A percentile compares a stretch with the other conserved stretches of the same genome.
phyloP scores from a whole-genome alignment of 2,797 vertebrate genomes.

The Melanotaenia maccullochi region DNA sequence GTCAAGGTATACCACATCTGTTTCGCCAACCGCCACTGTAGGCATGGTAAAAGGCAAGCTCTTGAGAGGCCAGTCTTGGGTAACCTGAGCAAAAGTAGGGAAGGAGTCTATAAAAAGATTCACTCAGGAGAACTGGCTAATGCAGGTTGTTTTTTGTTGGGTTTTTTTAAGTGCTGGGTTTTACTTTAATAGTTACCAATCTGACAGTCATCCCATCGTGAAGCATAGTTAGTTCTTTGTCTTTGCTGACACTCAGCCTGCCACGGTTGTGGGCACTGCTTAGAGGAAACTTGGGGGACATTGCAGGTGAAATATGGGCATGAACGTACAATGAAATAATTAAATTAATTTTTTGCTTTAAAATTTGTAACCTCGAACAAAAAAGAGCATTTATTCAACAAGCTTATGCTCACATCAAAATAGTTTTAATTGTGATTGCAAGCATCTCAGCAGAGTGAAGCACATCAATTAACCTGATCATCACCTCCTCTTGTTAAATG shows the following conservation, averaged over 20 bases:
- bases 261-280: conserved; percentile 70
- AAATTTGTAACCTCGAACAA: neutral
- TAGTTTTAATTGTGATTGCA: conserved; percentile 36
- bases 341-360: conserved; percentile 1
- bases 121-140: conserved; percentile 43
- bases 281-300: conserved; percentile 64
- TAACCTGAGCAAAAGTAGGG: conserved; percentile 85
- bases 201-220: conserved; percentile 76
- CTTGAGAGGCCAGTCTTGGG: conserved; percentile 82
- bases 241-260: conserved; percentile 69
- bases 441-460: conserved; percentile 64
- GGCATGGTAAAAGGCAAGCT: conserved; percentile 82
- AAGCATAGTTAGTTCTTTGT: conserved; percentile 64
- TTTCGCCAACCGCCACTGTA: conserved; percentile 81
- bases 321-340: conserved; percentile 2
- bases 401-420: conserved; percentile 7
- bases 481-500: conserved; percentile 23
- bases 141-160: conserved; percentile 27
- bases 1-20: conserved; percentile 80
- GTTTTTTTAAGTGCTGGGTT: conserved; percentile 41
- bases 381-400: conserved; percentile 7
- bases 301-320: conserved; percentile 45
- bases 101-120: conserved; percentile 77
- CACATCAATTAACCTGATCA: conserved; percentile 42
- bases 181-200: conserved; percentile 74